Evolutionary conservation across 2,113 vertebrate genomes (phyloP).

Genomic region (Channa maculata): DNA sequence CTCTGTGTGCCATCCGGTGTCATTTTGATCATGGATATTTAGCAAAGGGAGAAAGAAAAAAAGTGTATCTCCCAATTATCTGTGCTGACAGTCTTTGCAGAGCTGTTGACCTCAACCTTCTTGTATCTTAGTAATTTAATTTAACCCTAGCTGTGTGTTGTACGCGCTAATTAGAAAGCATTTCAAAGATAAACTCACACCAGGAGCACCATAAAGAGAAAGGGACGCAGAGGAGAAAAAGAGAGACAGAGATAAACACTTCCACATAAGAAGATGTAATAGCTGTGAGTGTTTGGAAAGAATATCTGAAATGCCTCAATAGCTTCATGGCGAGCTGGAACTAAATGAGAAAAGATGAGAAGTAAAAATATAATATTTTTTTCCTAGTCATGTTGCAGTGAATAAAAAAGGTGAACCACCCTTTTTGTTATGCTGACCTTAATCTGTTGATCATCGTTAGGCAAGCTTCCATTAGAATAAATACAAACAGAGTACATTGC

Average conservation of each 20-base stretch:
- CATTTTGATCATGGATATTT: conserved; percentile 81
- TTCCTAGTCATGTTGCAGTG: conserved; percentile 3
- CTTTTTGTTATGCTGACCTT: neutral
- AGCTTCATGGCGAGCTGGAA: conserved; percentile 19
- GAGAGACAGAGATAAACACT: conserved; percentile 65
- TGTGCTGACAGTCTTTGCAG: conserved; percentile 73
- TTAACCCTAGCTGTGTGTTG: conserved; percentile 76
- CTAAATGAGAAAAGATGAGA: conserved; percentile 9
- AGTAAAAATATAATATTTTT: neutral
- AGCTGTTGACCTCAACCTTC: conserved; percentile 81
- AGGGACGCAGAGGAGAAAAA: conserved; percentile 15
- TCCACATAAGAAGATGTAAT: conserved; percentile 52
- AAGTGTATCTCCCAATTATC: conserved; percentile 78
- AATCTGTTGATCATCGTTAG: conserved; percentile 18
- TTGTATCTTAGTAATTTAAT: conserved; percentile 82
- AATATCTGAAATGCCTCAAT: conserved; percentile 37
- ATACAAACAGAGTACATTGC: too few species aligned
- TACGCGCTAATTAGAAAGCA: conserved; percentile 79
- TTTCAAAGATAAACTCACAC: conserved; percentile 77
- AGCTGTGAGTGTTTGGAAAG: conserved; percentile 46
- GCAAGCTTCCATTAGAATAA: neutral
- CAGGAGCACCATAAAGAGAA: conserved; percentile 24
- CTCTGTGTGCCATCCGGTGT: conserved; percentile 60
- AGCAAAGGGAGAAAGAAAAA: conserved; percentile 40
- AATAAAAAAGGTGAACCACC: neutral